Base-by-base conservation (phyloP, 1,140 invertebrate genomes). In the Lepidurus apus region DNA sequence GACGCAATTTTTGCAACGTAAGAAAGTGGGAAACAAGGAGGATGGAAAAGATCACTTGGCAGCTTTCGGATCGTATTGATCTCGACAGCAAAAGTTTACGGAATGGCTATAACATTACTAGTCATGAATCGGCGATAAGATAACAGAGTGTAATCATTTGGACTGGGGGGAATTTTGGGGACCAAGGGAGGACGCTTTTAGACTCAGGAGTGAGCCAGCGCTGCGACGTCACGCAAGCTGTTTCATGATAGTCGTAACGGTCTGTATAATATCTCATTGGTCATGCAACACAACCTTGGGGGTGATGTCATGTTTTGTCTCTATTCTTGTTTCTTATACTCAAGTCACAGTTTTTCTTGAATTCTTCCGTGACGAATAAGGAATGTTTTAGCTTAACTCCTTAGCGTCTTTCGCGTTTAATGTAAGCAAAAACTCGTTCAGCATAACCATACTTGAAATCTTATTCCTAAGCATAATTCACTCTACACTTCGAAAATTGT, bases 221-320 rank as follows among this genome's bases (percentile, higher is more conserved):
- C 53, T 65, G 17, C 21, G 53, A 34, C 53, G n/a, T 21, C n/a
- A 65, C n/a, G n/a, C 21, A 21, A 65, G 53, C 53, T 21, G 53
- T 65, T 65, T 65, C 53, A 65, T 65, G 53, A 65, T 21, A 65
- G 21, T 65, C 53, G 13, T 7, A 65, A 65, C 53, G 53, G 9
- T 65, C 53, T 7, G 53, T 65, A 65, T 65, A 65, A 65, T 65
- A 65, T 21, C 8, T 65, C 53, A 21, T 65, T 65, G 53, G 53
- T 65, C 53, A 65, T 65, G 53, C 53, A 65, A 21, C 53, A 21
- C 1, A 21, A 65, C n/a, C 53, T 7, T 65, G 53, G 53, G 53
- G 21, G 10, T 65, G 53, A 65, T 65, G 53, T 65, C 53, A 65
- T 65, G 53, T 65, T 65, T 65, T 17, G 53, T 65, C 53, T 65